Conservation (phyloP, 2,113 vertebrate genomes). For the Rhinopomastus cyanomelas region DNA sequence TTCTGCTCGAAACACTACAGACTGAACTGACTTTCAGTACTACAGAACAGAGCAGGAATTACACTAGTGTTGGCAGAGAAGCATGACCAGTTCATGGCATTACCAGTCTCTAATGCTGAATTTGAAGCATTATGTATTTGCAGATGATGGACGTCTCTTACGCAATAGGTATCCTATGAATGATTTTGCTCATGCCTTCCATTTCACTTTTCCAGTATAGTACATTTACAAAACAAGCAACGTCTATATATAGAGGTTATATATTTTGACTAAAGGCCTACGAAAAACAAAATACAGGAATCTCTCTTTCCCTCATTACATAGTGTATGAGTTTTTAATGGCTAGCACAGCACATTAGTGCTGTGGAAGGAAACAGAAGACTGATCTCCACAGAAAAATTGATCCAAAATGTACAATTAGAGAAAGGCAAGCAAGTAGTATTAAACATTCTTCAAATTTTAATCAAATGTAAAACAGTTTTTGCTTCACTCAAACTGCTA, state of each 20-base stretch:
- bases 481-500: neutral
- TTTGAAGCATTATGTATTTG: neutral
- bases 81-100: neutral
- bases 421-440: neutral
- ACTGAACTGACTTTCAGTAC: neutral
- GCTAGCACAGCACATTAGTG: neutral
- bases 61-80: neutral
- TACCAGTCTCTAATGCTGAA: neutral
- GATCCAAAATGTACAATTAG: conserved; percentile 4
- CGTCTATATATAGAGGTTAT: neutral
- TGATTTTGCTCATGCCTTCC: neutral
- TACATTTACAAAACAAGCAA: neutral
- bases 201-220: neutral
- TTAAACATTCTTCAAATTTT: conserved; percentile 2
- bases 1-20: neutral
- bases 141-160: neutral
- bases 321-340: neutral
- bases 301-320: neutral
- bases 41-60: neutral
- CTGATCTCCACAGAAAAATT: neutral
- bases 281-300: neutral
- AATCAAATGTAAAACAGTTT: neutral
- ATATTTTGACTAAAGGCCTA: neutral
- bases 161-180: neutral
- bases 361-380: conserved; percentile 16